Percentiles rank a stretch among this genome's conserved stretches.
phyloP scores from a whole-genome alignment of 37 sponge, comb jelly and placozoan genomes.

The Dysidea cf. avara region DNA sequence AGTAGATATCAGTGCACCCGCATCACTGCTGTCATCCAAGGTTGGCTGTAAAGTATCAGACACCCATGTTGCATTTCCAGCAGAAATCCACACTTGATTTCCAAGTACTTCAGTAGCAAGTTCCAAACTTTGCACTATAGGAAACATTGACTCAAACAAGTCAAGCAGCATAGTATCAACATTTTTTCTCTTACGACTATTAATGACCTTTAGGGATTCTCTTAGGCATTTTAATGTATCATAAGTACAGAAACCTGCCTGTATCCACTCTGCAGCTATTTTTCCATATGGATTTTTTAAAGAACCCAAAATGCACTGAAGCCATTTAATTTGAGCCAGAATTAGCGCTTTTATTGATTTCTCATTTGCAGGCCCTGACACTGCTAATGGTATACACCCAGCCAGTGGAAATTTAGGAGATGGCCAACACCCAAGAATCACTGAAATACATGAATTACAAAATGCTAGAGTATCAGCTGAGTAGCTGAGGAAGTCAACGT shows the following conservation, averaged over 20 bases:
- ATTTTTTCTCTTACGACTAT: background rate
- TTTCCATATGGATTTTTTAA: too few relatives aligned
- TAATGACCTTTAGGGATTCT: background rate
- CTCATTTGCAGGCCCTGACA: too few relatives aligned
- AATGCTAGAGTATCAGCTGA: conserved; percentile 25
- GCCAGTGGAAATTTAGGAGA: conserved; percentile 5
- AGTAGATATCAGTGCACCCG: conserved; percentile 16
- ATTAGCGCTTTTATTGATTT: too few relatives aligned
- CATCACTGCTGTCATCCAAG: too few relatives aligned
- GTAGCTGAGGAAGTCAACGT: background rate
- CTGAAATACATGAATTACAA: conserved; percentile 16
- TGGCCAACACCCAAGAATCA: background rate
- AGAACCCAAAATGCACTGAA: too few relatives aligned
- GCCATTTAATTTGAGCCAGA: too few relatives aligned
- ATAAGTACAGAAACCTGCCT: background rate
- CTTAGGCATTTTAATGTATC: background rate
- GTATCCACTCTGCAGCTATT: background rate
- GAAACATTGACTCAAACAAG: conserved; percentile 7
- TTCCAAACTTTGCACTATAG: too few relatives aligned
- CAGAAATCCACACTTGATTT: too few relatives aligned
- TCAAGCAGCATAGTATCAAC: background rate
- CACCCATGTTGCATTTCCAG: conserved; percentile 37
- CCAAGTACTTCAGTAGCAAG: too few relatives aligned
- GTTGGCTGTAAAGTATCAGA: conserved; percentile 24
- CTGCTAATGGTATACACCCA: conserved; percentile 20